Percentiles rank a stretch among this genome's conserved stretches.
phyloP scores from a whole-genome alignment of 2,113 vertebrate species.

The Perca flavescens region DNA sequence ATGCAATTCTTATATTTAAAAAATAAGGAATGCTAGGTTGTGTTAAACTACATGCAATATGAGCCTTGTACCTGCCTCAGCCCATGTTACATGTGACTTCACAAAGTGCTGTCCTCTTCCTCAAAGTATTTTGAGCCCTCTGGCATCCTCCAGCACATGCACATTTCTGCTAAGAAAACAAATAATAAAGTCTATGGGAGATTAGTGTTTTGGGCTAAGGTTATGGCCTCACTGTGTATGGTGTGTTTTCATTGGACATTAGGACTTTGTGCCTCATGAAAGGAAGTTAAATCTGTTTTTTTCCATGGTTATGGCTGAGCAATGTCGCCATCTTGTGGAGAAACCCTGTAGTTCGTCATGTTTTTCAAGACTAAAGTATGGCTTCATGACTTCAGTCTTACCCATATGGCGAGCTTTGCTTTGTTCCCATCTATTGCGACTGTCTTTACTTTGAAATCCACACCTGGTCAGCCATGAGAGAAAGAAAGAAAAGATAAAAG shows the following conservation, averaged over 20 bases:
- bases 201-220: not conserved
- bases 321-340: constrained; percentile 62
- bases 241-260: not conserved
- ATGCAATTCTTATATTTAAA: not conserved
- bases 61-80: not conserved
- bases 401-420: constrained; percentile 98
- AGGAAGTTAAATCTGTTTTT: not conserved
- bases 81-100: not conserved
- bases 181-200: not conserved
- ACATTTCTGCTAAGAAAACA: not conserved
- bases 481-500: not conserved
- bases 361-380: constrained; percentile 42
- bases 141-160: not conserved
- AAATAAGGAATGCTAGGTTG: not conserved
- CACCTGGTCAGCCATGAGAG: constrained; percentile 83
- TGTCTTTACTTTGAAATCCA: constrained; percentile 99
- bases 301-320: constrained; percentile 1
- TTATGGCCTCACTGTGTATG: constrained; percentile 2
- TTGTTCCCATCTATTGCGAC: constrained; percentile 97
- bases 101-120: not conserved
- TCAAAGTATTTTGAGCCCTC: not conserved
- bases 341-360: constrained; percentile 15
- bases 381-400: constrained; percentile 70
- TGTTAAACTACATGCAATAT: not conserved
- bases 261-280: too few species aligned